These are phyloP conservation scores for Mus minutoides DNA, from an alignment of 2,797 vertebrate genomes.

Conservation along the genomic window DNA sequence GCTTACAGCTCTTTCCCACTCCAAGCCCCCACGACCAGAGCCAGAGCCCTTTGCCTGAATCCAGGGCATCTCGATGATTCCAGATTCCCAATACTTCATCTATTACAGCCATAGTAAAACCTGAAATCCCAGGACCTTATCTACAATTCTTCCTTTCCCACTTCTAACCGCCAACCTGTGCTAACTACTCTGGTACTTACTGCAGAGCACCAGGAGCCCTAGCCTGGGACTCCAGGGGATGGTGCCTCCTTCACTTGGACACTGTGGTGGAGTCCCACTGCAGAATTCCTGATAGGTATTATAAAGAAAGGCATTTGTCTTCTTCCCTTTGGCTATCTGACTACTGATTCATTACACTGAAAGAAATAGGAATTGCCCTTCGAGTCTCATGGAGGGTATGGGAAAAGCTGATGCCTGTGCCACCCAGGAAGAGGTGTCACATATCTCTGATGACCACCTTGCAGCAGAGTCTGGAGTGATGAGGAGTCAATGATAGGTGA, in stretches of 20 bases:
- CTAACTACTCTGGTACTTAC: neutral
- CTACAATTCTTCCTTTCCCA: neutral
- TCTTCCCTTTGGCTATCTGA: neutral
- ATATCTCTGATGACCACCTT: neutral
- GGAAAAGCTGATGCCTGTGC: neutral
- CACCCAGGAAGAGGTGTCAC: neutral
- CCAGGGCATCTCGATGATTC: neutral
- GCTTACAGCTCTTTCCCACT: neutral
- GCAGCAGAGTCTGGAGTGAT: neutral
- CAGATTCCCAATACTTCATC: neutral
- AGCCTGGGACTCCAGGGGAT: neutral
- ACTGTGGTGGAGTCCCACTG: accelerated
- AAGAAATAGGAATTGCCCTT: neutral
- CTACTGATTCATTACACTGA: neutral
- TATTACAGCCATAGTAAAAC: neutral
- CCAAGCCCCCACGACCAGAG: accelerated
- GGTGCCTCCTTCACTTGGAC: no score
- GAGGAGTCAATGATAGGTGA: neutral
- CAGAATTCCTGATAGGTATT: neutral
- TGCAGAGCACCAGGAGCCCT: neutral
- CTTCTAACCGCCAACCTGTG: neutral
- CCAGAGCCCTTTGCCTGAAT: neutral
- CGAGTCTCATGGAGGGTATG: neutral
- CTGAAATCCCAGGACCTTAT: neutral
- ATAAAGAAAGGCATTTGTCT: neutral